Evolutionary conservation across 2,797 vertebrate species (phyloP).

Genomic region (Artibeus jamaicensis): DNA sequence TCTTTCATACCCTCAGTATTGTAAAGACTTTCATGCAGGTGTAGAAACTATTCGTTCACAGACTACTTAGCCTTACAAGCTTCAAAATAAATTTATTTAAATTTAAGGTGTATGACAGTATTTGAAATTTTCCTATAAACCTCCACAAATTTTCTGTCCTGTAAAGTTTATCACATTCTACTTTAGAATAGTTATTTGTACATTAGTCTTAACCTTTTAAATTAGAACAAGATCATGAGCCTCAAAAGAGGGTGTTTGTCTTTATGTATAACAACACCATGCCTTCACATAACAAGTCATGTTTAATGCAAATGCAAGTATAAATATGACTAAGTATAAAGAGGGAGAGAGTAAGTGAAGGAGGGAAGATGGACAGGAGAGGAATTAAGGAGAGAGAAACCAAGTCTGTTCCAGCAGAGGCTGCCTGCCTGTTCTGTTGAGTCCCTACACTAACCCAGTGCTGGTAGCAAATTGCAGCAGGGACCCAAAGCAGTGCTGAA

Average conservation of each 20-base stretch:
- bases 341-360: not conserved
- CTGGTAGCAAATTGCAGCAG: not conserved
- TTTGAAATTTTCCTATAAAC: not conserved
- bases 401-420: not conserved
- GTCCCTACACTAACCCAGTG: not conserved
- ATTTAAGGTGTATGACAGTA: not conserved
- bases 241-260: not conserved
- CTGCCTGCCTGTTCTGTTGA: not conserved
- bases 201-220: not conserved
- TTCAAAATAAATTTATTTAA: slow-evolving; percentile 64
- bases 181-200: not conserved
- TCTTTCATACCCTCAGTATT: slow-evolving; percentile 63
- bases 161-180: not conserved
- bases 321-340: not conserved
- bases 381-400: not conserved
- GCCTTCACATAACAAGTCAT: not conserved
- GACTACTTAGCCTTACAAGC: slow-evolving; percentile 34
- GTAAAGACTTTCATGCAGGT: slow-evolving; percentile 73
- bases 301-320: not conserved
- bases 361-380: not conserved
- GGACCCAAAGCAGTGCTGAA: not conserved
- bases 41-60: slow-evolving; percentile 66
- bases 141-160: not conserved
- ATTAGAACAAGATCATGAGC: not conserved
- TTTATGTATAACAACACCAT: not conserved